Percentiles rank a stretch among this genome's conserved stretches.
Evolutionary conservation across 2,113 vertebrate species (phyloP).

Genomic region (Indri indri): DNA sequence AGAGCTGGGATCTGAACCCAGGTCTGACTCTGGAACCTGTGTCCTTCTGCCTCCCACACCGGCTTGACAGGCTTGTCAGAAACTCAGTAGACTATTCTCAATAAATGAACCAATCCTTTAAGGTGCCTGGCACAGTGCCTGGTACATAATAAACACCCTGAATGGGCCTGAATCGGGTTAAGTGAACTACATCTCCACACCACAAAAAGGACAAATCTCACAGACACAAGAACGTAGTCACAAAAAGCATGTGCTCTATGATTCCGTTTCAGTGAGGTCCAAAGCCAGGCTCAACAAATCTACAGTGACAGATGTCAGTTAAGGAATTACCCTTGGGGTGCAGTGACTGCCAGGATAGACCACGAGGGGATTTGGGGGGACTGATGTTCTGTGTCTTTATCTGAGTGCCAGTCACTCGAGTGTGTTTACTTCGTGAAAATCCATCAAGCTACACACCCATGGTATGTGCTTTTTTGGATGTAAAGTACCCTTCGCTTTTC

Average conservation of each 20-base stretch:
- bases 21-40: not conserved
- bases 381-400: not conserved
- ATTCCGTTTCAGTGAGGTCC: not conserved
- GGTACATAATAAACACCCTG: not conserved
- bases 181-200: not conserved
- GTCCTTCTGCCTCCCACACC: not conserved
- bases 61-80: too few relatives aligned
- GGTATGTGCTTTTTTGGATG: not conserved
- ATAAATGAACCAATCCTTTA: not conserved
- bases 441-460: not conserved
- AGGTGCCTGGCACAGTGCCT: not conserved
- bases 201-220: not conserved
- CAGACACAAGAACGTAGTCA: not conserved
- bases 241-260: not conserved
- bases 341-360: too few relatives aligned
- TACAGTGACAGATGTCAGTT: rapidly evolving
- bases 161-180: not conserved
- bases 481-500: not conserved
- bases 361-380: rapidly evolving
- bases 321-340: too few relatives aligned
- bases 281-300: not conserved
- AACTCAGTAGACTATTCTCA: not conserved
- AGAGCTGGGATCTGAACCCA: not conserved
- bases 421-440: not conserved
- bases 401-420: not conserved